phyloP scores from a whole-genome alignment of 1,140 invertebrate species.

The Samia ricini region DNA sequence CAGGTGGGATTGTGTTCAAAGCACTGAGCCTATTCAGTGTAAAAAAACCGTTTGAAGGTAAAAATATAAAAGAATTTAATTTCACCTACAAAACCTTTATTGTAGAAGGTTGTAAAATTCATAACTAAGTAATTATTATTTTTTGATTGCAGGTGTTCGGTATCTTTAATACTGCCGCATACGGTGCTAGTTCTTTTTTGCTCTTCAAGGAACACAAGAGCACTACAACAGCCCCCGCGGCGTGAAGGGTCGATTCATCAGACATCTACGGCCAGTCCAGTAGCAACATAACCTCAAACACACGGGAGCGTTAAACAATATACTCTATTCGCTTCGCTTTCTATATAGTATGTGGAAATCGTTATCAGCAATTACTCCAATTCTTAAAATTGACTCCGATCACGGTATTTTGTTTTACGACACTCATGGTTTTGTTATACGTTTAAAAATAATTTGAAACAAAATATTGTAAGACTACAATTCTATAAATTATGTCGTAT shows the following conservation, averaged over 20 bases:
- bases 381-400: slow-evolving; percentile 5
- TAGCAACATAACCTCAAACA: slow-evolving; percentile 15
- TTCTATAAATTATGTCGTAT: too few species aligned
- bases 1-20: too few species aligned
- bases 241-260: slow-evolving; percentile 39
- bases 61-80: too few species aligned
- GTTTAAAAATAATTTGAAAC: neutral
- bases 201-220: slow-evolving; percentile 87
- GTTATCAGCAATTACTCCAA: slow-evolving; percentile 2
- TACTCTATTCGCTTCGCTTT: slow-evolving; percentile 24
- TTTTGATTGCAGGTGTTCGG: slow-evolving; percentile 87
- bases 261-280: slow-evolving; percentile 5
- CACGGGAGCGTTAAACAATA: slow-evolving; percentile 8
- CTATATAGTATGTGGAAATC: slow-evolving; percentile 7
- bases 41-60: too few species aligned
- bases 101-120: neutral
- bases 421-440: slow-evolving; percentile 3
- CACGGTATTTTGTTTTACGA: slow-evolving; percentile 9
- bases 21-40: too few species aligned
- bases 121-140: slow-evolving; percentile 18
- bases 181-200: slow-evolving; percentile 86
- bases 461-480: too few species aligned
- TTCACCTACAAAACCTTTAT: too few species aligned
- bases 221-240: slow-evolving; percentile 51
- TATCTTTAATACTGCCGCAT: slow-evolving; percentile 88